Conservation (phyloP, 2,888 invertebrate genomes). For the Stenotaenia linearis region DNA sequence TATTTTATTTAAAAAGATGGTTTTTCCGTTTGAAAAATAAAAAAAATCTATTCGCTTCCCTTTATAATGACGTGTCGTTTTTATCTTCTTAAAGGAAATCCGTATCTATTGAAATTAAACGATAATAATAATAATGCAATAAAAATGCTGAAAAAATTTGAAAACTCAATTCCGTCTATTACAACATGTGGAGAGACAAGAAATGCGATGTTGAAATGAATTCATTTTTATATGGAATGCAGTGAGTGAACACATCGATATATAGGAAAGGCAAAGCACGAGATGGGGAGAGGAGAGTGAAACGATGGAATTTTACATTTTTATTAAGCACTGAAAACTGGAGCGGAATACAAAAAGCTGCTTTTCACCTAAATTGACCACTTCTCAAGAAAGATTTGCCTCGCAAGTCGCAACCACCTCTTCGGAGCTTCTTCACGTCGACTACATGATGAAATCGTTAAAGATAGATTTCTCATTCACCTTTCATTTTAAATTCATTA, state of each 20-base stretch:
- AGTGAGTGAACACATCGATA: background rate
- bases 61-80: background rate
- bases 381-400: slow-evolving; percentile 14
- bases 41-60: background rate
- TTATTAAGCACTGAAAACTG: slow-evolving; percentile 20
- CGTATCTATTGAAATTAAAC: too few relatives aligned
- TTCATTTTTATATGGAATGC: background rate
- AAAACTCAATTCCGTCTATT: background rate
- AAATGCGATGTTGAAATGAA: background rate
- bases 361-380: slow-evolving; percentile 26
- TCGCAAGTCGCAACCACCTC: background rate
- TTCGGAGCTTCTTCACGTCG: background rate
- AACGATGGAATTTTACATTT: slow-evolving; percentile 18
- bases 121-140: background rate
- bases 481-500: slow-evolving; percentile 22
- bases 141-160: background rate
- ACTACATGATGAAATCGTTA: slow-evolving; percentile 23
- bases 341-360: slow-evolving; percentile 21
- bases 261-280: background rate
- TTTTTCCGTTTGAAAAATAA: too few relatives aligned
- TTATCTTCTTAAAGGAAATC: background rate
- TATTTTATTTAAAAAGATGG: background rate
- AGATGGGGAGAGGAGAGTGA: background rate
- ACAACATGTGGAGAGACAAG: background rate
- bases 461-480: slow-evolving; percentile 17